Conservation (phyloP, 2,113 vertebrate genomes). For the Corvus moneduloides region DNA sequence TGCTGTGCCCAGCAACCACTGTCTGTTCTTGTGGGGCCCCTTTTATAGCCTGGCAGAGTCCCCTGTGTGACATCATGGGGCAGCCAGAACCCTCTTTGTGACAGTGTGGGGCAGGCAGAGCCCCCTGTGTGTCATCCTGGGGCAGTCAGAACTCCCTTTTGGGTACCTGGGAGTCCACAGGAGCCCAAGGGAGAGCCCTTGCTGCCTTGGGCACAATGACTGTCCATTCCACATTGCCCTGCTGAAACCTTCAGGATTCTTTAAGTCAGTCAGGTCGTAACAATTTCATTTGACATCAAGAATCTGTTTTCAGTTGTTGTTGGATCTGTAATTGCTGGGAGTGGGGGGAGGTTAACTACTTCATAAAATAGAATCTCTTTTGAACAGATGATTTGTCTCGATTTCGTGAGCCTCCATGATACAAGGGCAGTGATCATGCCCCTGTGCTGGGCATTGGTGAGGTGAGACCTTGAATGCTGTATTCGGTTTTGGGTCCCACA, state of each 20-base stretch:
- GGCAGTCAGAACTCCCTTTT: background rate
- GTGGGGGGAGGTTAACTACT: background rate
- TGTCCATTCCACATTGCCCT: background rate
- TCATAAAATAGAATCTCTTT: background rate
- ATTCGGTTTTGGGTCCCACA: background rate
- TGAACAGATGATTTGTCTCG: background rate
- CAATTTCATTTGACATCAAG: background rate
- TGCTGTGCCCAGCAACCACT: background rate
- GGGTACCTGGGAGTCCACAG: background rate
- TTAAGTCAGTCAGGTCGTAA: background rate
- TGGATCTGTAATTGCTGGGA: background rate
- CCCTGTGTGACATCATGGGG: background rate
- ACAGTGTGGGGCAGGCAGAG: background rate
- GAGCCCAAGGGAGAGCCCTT: background rate
- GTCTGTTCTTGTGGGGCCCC: background rate
- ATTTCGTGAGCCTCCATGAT: background rate
- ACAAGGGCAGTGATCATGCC: background rate
- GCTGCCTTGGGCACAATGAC: background rate
- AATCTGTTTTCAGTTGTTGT: background rate
- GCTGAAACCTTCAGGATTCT: background rate
- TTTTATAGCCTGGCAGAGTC: background rate
- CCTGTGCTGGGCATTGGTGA: background rate
- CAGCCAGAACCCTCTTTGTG: background rate
- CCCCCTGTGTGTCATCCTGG: background rate
- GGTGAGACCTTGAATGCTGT: rapidly evolving